phyloP scores from a whole-genome alignment of 2,888 invertebrate species.

The Strigamia maritima region DNA sequence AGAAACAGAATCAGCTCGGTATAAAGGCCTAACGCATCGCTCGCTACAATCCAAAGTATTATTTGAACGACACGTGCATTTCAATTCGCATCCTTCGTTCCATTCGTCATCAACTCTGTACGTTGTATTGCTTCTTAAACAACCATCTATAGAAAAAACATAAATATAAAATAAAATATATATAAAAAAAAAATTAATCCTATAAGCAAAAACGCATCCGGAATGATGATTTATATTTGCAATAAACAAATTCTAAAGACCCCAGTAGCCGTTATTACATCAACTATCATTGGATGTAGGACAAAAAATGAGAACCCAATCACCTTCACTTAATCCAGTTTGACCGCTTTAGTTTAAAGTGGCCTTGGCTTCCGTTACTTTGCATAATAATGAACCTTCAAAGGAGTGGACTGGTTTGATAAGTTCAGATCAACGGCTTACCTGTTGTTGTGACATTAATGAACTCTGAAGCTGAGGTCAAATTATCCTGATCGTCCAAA shows the following conservation, averaged over 20 bases:
- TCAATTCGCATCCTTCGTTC: slow-evolving; percentile 44
- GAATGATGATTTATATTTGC: neutral
- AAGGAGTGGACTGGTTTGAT: slow-evolving; percentile 7
- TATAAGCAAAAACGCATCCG: neutral
- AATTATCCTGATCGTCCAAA: slow-evolving; percentile 45
- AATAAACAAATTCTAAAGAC: slow-evolving; percentile 12
- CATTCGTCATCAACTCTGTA: slow-evolving; percentile 43
- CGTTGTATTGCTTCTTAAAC: slow-evolving; percentile 45
- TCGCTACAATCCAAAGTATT: slow-evolving; percentile 44
- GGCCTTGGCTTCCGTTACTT: slow-evolving; percentile 33
- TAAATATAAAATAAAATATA: neutral
- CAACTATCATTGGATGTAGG: neutral
- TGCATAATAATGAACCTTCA: slow-evolving; percentile 4
- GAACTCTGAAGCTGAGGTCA: slow-evolving; percentile 47
- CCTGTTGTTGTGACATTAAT: slow-evolving; percentile 47
- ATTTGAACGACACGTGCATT: slow-evolving; percentile 44
- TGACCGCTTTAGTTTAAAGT: slow-evolving; percentile 11
- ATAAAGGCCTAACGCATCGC: slow-evolving; percentile 44
- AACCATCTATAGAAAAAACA: slow-evolving; percentile 46
- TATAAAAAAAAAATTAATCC: neutral
- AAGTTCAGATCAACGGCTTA: slow-evolving; percentile 40
- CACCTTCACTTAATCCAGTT: slow-evolving; percentile 28
- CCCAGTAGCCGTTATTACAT: slow-evolving; percentile 26
- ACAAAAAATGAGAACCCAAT: slow-evolving; percentile 22
- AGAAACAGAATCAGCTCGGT: slow-evolving; percentile 43